Base-by-base conservation (phyloP, 2,888 invertebrate genomes). In the Drosophila macrothrix region DNA sequence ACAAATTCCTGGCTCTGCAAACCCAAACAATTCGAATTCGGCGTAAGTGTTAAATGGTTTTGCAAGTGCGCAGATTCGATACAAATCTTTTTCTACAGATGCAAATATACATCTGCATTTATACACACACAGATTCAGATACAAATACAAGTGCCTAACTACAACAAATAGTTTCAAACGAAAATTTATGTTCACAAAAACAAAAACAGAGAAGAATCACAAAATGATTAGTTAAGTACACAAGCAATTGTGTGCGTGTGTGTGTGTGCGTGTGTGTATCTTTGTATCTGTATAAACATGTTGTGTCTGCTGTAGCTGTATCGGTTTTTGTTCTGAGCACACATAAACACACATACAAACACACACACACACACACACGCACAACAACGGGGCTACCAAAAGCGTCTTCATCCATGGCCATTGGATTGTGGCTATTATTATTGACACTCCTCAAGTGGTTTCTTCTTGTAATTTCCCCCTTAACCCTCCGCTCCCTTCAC, bases 141-240 rank as follows among this genome's bases (percentile, higher is more conserved):
- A 52, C 43, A 54, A 50, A 59, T 49, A 60, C 67, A 67, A 53
- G 73, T 73, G 64, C 65, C 25, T 52, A 53, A 58, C 33, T 53
- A 82, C 66, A 81, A 82, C 66, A 77, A 82, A 87, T 70, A 74
- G 81, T 75, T 84, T 84, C 84, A 59, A 62, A 64, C 63, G 89
- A 89, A 89, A 84, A 73, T 59, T 65, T 71, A 67, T 64, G 63
- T 67, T 69, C 50, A 78, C 41, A 46, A 39, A 67, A 84, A 79
- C 69, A 76, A 73, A 84, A 84, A 79, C 83, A 78, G 78, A 67
- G 68, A 78, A 87, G 78, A 87, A 84, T 87, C 82, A 72, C 63
- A 84, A 76, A 84, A 82, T 88, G 84, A 84, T 84, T 89, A 89
- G 83, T 84, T 80, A 80, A 77, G 64, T 77, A 83, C 77, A 88